A percentile compares a stretch with the other conserved stretches of the same genome.
Conservation (phyloP, 53 echinoderm and acorn worm species). For the Echinometra lucunter region DNA sequence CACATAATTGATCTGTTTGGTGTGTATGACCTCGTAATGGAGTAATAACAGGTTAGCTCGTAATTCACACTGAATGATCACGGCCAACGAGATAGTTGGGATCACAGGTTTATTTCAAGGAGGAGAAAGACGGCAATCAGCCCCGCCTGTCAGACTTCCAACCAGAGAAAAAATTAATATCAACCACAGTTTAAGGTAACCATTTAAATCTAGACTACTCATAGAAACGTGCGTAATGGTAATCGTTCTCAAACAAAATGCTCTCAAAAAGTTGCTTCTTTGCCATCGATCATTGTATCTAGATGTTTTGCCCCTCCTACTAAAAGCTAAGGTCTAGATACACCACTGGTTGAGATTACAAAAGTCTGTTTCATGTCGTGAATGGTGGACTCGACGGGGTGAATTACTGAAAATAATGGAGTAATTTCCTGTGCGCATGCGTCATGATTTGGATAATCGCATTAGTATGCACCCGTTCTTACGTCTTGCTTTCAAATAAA, state of each 20-base stretch:
- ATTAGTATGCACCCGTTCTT: not conserved
- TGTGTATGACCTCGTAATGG: not conserved
- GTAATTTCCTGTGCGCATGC: slow-evolving; percentile 54
- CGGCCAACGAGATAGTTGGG: not conserved
- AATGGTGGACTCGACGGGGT: not conserved
- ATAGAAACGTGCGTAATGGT: no score
- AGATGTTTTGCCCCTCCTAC: no score
- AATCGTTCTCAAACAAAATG: no score
- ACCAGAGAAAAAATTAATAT: no score
- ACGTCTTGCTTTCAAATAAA: not conserved
- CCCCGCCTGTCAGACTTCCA: no score
- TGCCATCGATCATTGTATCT: no score
- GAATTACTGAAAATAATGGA: slow-evolving; percentile 48
- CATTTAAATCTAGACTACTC: no score
- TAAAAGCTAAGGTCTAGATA: no score
- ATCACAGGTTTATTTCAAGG: no score
- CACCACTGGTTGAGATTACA: not conserved
- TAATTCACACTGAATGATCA: slow-evolving; percentile 7
- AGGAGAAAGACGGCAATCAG: no score
- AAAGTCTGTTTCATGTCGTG: not conserved
- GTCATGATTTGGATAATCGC: slow-evolving; percentile 4
- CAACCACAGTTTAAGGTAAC: no score
- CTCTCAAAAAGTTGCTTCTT: no score
- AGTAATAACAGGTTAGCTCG: not conserved
- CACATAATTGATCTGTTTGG: not conserved